Conservation (phyloP, 2,888 invertebrate genomes). For the Pachycephus smyrnensis region DNA sequence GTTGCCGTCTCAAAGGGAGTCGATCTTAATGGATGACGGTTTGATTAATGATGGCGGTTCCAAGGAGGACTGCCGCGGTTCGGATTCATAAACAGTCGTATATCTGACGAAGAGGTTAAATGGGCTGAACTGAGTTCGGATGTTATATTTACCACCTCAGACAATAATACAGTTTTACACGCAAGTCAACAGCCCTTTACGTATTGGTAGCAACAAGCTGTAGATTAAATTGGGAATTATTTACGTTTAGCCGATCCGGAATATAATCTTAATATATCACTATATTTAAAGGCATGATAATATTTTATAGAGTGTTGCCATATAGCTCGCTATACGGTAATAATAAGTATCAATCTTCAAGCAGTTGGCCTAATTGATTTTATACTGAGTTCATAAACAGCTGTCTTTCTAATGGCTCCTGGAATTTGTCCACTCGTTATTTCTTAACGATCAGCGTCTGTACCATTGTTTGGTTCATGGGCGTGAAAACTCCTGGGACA, state of each 20-base stretch:
- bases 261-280: neutral
- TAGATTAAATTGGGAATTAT: neutral
- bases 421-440: neutral
- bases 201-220: conserved; percentile 8
- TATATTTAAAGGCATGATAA: neutral
- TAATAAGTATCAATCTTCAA: neutral
- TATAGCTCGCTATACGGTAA: neutral
- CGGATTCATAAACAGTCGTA: conserved; percentile 25
- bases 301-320: neutral
- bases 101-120: conserved; percentile 23
- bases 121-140: conserved; percentile 10
- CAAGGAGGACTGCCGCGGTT: conserved; percentile 21
- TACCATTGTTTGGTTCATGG: neutral
- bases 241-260: neutral
- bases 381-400: neutral
- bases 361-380: neutral
- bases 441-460: neutral
- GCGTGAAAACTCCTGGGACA: neutral
- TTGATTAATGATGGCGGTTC: conserved; percentile 19
- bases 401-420: neutral
- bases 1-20: conserved; percentile 20
- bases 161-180: conserved; percentile 22
- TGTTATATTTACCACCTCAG: conserved; percentile 18
- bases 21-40: conserved; percentile 26
- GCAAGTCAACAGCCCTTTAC: conserved; percentile 19